Percentiles rank a stretch among this genome's conserved stretches.
Conservation (phyloP, 1,140 invertebrate species). For the Mamestra configurata region DNA sequence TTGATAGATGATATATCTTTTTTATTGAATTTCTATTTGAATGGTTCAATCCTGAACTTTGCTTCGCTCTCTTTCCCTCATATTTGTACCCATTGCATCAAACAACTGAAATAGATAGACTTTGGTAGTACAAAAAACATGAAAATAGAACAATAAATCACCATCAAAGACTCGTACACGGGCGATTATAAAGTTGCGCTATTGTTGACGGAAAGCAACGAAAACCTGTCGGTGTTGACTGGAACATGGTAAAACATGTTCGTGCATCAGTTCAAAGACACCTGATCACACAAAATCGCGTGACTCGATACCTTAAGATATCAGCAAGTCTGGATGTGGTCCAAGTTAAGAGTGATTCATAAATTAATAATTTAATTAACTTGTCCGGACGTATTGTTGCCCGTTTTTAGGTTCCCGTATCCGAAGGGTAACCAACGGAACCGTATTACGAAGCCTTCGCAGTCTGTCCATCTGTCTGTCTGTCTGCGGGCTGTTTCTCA, state of each 20-base stretch:
- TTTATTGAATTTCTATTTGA: too few species aligned
- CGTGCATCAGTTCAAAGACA: constrained; percentile 68
- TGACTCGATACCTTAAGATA: constrained; percentile 74
- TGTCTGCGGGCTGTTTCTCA: too few species aligned
- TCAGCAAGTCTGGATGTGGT: constrained; percentile 57
- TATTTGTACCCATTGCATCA: too few species aligned
- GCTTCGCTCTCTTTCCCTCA: too few species aligned
- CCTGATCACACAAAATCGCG: constrained; percentile 75
- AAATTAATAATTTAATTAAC: constrained; percentile 5
- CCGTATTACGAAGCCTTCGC: too few species aligned
- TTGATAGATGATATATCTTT: too few species aligned
- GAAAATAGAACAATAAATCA: background rate
- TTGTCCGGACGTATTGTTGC: too few species aligned
- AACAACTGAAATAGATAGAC: background rate
- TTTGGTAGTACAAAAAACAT: background rate
- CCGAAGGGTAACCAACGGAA: too few species aligned
- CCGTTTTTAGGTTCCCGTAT: too few species aligned
- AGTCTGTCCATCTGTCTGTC: too few species aligned
- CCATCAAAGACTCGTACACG: background rate
- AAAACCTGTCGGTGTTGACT: constrained; percentile 22
- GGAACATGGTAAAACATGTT: constrained; percentile 38
- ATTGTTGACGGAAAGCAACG: background rate
- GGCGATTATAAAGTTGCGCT: constrained; percentile 10
- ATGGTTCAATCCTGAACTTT: too few species aligned
- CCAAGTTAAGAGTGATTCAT: constrained; percentile 42